Base-by-base conservation (phyloP, 2,888 invertebrate species). In the Corythucha ciliata region DNA sequence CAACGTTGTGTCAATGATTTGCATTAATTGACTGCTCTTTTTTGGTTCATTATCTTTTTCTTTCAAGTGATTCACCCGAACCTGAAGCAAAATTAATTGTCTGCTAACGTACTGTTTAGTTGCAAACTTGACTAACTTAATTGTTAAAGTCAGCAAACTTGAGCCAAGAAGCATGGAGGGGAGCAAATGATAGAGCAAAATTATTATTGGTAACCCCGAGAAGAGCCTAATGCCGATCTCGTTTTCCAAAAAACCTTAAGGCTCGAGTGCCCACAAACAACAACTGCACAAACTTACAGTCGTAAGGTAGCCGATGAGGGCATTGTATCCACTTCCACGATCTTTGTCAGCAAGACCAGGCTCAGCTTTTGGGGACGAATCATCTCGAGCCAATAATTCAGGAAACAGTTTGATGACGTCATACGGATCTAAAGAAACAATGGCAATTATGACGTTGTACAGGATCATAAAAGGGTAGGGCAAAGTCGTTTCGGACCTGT, bases 361-460 rank as follows among this genome's bases (percentile, higher is more conserved):
- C 8, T 54, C 55, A 12, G 27, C 14, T 8, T 24, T 4, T 18
- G 18, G 36, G 18, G 48, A 32, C 27, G 46, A 52, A 53, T 69
- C 68, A 44, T 69, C 69, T 12, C 73, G 65, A 60, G 68, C 72
- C 41, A 87, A 76, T 42, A 98, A 71, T 65, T 90, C 88, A 0
- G 97, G 96, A 70, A 91, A 96, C 25, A 98, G 72, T 55, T 90
- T 81, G 57, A 98, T 94, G 8, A 98, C 96, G 66, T 93, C 88
- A 37, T 89, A 85, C 0, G 96, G 93, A 71, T 97, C 94, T 34
- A 10, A 42, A n/a, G 29, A n/a, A n/a, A n/a, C n/a, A 10, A 32
- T 16, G 27, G 27, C 32, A 47, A 1, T 2, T 27, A 27, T 39
- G 8, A 5, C 21, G 8, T 21, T 26, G 12, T 16, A 4, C 10